Evolutionary conservation across 2,797 vertebrate genomes (phyloP).

Genomic region (Acanthurus lineatus): DNA sequence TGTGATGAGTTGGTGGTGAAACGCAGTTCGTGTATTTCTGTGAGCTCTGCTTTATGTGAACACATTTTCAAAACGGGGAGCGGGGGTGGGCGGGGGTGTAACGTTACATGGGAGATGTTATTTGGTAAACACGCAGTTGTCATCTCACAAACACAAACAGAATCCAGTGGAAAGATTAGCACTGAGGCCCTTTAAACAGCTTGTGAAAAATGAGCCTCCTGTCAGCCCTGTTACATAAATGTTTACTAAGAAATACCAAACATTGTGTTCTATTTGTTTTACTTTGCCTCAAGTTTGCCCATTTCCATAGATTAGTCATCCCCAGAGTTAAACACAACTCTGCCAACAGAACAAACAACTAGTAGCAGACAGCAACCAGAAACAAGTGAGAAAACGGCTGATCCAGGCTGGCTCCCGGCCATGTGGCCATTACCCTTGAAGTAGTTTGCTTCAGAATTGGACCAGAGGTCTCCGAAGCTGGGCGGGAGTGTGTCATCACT

Average conservation of each 20-base stretch:
- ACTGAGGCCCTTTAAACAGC: conserved; percentile 71
- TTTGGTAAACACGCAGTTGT: conserved; percentile 77
- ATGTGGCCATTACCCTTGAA: conserved; percentile 80
- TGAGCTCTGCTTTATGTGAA: conserved; percentile 50
- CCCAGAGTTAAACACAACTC: conserved; percentile 72
- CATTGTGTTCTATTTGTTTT: conserved; percentile 83
- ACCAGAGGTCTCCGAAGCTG: conserved; percentile 74
- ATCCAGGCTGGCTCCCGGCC: conserved; percentile 71
- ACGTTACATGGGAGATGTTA: conserved; percentile 66
- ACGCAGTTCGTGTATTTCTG: conserved; percentile 52
- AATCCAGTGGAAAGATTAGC: conserved; percentile 75
- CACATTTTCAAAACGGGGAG: conserved; percentile 45
- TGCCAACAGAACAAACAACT: conserved; percentile 80
- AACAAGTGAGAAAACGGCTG: conserved; percentile 74
- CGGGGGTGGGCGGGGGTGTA: conserved; percentile 8
- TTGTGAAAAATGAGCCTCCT: conserved; percentile 77
- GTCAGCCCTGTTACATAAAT: conserved; percentile 77
- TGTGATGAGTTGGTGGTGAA: conserved; percentile 25
- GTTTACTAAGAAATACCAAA: conserved; percentile 84
- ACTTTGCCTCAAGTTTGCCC: conserved; percentile 77
- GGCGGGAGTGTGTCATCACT: conserved; percentile 74
- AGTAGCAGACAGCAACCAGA: conserved; percentile 82
- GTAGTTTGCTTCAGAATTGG: conserved; percentile 76
- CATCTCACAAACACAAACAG: conserved; percentile 76
- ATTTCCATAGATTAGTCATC: conserved; percentile 72